phyloP scores from a whole-genome alignment of 2,888 invertebrate genomes.

The Clitarchus hookeri region DNA sequence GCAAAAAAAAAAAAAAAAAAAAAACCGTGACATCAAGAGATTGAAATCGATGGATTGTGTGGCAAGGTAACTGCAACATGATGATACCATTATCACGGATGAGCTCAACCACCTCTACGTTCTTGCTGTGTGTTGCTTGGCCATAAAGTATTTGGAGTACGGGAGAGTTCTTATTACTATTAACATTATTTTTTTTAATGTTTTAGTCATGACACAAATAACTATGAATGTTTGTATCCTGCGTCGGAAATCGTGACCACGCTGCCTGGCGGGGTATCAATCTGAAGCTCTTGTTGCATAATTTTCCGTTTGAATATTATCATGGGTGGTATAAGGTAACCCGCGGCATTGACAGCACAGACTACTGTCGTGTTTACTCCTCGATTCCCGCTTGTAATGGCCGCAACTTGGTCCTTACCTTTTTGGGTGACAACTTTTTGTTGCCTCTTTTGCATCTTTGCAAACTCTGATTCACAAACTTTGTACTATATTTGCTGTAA shows the following conservation, averaged over 20 bases:
- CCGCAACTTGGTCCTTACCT: neutral
- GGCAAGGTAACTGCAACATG: too few relatives aligned
- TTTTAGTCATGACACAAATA: conserved; percentile 54
- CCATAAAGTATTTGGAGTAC: too few relatives aligned
- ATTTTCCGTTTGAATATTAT: conserved; percentile 21
- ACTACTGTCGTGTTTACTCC: conserved; percentile 18
- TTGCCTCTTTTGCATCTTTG: neutral
- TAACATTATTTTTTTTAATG: conserved; percentile 50
- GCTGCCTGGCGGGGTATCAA: neutral
- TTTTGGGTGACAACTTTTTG: neutral
- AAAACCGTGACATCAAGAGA: conserved; percentile 7
- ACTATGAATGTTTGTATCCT: conserved; percentile 29
- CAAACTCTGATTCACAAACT: conserved; percentile 3
- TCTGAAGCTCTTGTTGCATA: conserved; percentile 18
- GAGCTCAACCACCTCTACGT: too few relatives aligned
- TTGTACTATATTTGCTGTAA: neutral
- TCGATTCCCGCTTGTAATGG: neutral
- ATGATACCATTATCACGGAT: too few relatives aligned
- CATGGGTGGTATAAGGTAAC: neutral
- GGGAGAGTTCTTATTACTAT: neutral
- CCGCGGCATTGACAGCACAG: conserved; percentile 21
- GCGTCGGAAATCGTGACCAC: conserved; percentile 26
- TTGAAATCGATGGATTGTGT: too few relatives aligned
- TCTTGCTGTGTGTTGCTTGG: too few relatives aligned
- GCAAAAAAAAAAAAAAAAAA: too few relatives aligned